Base-by-base conservation (phyloP, 2,113 vertebrate genomes). In the Myiozetetes cayanensis region DNA sequence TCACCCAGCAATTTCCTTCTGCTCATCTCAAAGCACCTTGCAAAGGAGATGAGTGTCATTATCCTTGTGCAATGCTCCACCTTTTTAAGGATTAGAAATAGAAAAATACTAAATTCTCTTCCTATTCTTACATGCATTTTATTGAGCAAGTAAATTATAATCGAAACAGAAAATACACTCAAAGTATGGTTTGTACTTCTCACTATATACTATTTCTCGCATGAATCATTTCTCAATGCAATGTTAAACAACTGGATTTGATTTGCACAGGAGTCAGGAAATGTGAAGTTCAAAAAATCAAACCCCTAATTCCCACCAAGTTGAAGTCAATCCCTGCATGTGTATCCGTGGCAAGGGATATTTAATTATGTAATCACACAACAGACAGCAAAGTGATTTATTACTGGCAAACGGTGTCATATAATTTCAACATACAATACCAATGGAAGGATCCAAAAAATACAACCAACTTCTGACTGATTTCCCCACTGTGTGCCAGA, bases 251-350 rank as follows among this genome's bases (percentile, higher is more conserved):
- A 95, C 92, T 90, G 89, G 83, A 87, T 75, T 96, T 97, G 95
- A 97, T 97, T 96, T 97, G 87, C 84, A 88, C 85, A 93, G 80
- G 79, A 97, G 89, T 95, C 89, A 96, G 97, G 94, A 97, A 96
- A 96, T 85, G 68, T 95, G 88, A 96, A 97, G 92, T 97, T 96
- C 89, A 97, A 93, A 90, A 90, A 91, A 82, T 77, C 89, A 97
- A 75, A 71, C 65, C 91, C 77, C 86, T 89, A 95, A 94, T 90
- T 95, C 93, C 89, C 91, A 93, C 80, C 66, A 93, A 93, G 86
- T 84, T 86, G 63, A 93, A 95, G 89, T 93, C 93, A 92, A 91
- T 92, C 86, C 61, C 61, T 93, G 68, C 56, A 55, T 81, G 52
- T 85, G 85, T 93, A 70, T 66, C 78, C 47, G 21, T 59, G 82